phyloP scores from a whole-genome alignment of 1,140 invertebrate genomes.

The Drosophila asahinai region DNA sequence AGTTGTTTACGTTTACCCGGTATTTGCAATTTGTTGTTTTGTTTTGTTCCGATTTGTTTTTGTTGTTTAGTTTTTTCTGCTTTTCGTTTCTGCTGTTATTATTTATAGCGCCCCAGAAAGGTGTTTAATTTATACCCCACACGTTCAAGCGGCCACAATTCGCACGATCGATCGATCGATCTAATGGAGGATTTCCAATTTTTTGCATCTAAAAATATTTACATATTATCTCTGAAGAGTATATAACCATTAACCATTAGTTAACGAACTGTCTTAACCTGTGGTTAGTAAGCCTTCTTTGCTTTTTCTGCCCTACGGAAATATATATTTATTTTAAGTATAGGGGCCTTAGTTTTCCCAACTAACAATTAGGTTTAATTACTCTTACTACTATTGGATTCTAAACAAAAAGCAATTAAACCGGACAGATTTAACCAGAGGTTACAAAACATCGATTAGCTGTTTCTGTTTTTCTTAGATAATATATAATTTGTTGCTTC shows the following conservation, averaged over 20 bases:
- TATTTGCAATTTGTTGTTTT: constrained; percentile 49
- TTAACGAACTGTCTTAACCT: not conserved
- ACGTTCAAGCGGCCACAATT: constrained; percentile 19
- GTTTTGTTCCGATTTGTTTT: constrained; percentile 33
- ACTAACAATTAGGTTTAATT: not conserved
- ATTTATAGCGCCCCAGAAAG: constrained; percentile 52
- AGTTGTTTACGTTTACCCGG: constrained; percentile 60
- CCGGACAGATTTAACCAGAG: not conserved
- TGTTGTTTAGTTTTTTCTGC: not conserved
- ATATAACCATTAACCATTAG: not conserved
- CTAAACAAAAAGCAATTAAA: not conserved
- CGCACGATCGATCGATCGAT: constrained; percentile 16
- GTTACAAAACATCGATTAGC: not conserved
- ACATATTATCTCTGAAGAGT: not conserved
- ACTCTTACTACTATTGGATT: not conserved
- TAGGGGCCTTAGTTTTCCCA: not conserved
- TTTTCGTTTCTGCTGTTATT: constrained; percentile 32
- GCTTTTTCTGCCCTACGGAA: not conserved
- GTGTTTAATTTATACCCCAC: constrained; percentile 45
- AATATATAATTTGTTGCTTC: not conserved
- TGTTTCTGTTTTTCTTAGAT: not conserved
- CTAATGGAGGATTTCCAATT: not conserved
- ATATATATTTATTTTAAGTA: not conserved
- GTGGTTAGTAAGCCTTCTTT: not conserved
- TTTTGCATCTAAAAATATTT: not conserved